A percentile compares a stretch with the other conserved stretches of the same genome.
These are phyloP conservation scores for Sciaenops ocellatus DNA, from an alignment of 2,797 vertebrate species.

Conservation along the genomic window DNA sequence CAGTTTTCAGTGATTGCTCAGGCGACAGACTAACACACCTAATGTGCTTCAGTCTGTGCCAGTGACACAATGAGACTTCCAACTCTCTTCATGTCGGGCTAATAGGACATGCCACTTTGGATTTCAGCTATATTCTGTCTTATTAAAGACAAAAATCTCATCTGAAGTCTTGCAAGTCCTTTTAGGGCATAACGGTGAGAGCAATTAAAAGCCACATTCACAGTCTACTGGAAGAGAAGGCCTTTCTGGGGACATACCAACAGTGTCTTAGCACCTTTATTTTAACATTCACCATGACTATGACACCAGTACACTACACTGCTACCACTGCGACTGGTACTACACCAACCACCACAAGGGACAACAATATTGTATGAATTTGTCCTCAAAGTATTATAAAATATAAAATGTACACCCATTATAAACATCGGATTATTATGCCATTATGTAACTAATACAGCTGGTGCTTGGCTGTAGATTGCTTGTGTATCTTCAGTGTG, in stretches of 20 bases:
- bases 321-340: neutral
- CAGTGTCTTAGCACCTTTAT: constrained; percentile 15
- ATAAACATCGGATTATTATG: constrained; percentile 3
- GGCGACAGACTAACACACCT: constrained; percentile 26
- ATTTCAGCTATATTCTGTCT: constrained; percentile 50
- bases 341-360: neutral
- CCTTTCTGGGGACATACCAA: constrained; percentile 23
- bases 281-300: constrained; percentile 18
- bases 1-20: constrained; percentile 9
- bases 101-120: constrained; percentile 60
- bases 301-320: neutral
- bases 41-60: constrained; percentile 30
- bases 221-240: constrained; percentile 4
- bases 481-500: neutral
- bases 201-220: constrained; percentile 65
- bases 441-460: neutral
- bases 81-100: constrained; percentile 33
- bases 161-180: constrained; percentile 36
- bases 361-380: neutral
- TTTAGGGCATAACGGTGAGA: constrained; percentile 41
- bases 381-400: neutral
- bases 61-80: constrained; percentile 37
- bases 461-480: neutral
- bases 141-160: constrained; percentile 60
- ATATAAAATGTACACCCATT: neutral